A percentile compares a stretch with the other conserved stretches of the same genome.
Conservation (phyloP, 2,888 invertebrate genomes). For the Xylota segnis region DNA sequence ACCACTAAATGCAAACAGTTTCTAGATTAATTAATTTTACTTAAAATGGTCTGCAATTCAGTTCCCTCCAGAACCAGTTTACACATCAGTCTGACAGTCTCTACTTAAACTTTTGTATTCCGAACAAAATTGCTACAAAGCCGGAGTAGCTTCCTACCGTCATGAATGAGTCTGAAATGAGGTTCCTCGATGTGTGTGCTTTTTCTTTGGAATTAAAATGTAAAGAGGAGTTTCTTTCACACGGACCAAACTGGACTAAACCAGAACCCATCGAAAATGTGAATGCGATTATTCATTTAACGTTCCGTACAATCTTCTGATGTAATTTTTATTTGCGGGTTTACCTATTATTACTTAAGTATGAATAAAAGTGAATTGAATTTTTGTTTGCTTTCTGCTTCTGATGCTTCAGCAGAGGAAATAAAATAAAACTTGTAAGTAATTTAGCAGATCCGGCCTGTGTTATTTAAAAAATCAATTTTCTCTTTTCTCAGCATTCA, state of each 20-base stretch:
- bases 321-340: constrained; percentile 20
- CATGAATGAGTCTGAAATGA: not conserved
- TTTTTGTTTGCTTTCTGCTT: not conserved
- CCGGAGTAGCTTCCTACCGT: not conserved
- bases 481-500: not conserved
- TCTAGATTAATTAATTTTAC: constrained; percentile 1
- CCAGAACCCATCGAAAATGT: constrained; percentile 37
- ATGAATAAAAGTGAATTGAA: not conserved
- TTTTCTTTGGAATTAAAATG: not conserved
- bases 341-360: constrained; percentile 3
- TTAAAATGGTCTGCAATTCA: constrained; percentile 19
- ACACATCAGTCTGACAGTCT: not conserved
- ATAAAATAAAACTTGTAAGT: constrained; percentile 2
- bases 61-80: constrained; percentile 44
- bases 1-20: constrained; percentile 12
- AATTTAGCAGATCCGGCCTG: not conserved
- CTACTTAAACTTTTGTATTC: not conserved
- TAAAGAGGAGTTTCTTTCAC: constrained; percentile 21
- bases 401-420: not conserved
- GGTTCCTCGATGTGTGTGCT: constrained; percentile 24
- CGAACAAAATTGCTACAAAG: not conserved
- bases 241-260: constrained; percentile 49
- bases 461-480: not conserved
- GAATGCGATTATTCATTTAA: constrained; percentile 29
- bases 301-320: constrained; percentile 1